Base-by-base conservation (phyloP, 2,797 vertebrate species). In the Fratercula arctica region DNA sequence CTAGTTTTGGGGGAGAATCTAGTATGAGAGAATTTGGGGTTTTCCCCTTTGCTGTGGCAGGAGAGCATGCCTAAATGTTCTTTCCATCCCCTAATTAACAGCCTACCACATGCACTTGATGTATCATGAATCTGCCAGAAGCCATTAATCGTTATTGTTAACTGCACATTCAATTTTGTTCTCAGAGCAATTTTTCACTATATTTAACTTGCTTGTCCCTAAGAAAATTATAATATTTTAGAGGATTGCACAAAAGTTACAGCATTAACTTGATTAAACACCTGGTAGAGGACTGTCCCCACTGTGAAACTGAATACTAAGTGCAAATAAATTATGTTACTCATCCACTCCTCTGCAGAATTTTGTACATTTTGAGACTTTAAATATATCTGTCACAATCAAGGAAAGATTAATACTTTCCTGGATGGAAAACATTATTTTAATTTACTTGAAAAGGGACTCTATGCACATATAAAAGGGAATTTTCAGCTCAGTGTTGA, bases 191-290 rank as follows among this genome's bases (percentile, higher is more conserved):
- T 81, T 95, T 95, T 93, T 96, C 77, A 88, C 82, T 91, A 14
- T 73, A 63, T 75, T 93, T 94, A 93, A 78, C 73, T 94, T 74
- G 17, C 35, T 17, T 89, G 33, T 76, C 29, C 4, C 4, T 81
- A 66, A 72, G 76, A 96, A 95, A 97, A 96, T 91, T 29, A 93
- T n/a, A 41, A 45, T 54, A 21, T 84, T 95, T 89, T 89, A 88
- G 73, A 88, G 69, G 69, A 57, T 11, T 95, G 73, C 39, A 91
- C 64, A 68, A 57, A 94, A 93, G 85, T 86, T 86, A 81, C 59
- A 78, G 66, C 89, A 94, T 91, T 93, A 94, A 95, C 46, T 94
- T 93, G 69, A 96, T 96, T 95, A 93, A 94, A 92, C 85, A 91
- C 76, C 87, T 94, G 82, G 76, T 94, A 96, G 61, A 94, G 51